phyloP scores from a whole-genome alignment of 2,113 vertebrate species.

The Ctenomys sociabilis region DNA sequence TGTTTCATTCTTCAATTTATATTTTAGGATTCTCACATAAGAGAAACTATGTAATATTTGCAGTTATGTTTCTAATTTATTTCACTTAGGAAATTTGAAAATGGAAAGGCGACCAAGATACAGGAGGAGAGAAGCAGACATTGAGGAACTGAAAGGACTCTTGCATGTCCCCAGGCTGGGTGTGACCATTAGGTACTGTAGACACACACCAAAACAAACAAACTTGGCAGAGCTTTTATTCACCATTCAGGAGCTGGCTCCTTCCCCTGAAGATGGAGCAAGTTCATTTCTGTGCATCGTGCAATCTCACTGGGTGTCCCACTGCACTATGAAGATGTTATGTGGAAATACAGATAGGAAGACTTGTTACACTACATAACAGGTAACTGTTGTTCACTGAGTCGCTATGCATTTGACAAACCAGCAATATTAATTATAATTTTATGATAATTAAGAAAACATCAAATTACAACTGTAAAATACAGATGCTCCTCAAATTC shows the following conservation, averaged over 20 bases:
- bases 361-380: neutral
- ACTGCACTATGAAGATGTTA: neutral
- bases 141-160: neutral
- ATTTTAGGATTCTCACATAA: no score
- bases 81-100: neutral
- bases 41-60: neutral
- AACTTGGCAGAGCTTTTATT: neutral
- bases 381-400: neutral
- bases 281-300: neutral
- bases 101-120: neutral
- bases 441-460: slow-evolving; percentile 9
- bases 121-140: neutral
- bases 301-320: neutral
- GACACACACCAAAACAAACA: neutral
- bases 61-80: neutral
- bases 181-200: neutral
- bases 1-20: no score
- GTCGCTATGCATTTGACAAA: neutral
- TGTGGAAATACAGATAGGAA: neutral
- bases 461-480: neutral
- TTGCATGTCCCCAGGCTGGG: neutral
- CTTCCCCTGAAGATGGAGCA: neutral
- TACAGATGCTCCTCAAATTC: neutral
- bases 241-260: neutral
- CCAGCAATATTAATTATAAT: neutral